A percentile compares a stretch with the other conserved stretches of the same genome.
Evolutionary conservation across 2,797 vertebrate genomes (phyloP).

Genomic region (Eidolon dupreanum): DNA sequence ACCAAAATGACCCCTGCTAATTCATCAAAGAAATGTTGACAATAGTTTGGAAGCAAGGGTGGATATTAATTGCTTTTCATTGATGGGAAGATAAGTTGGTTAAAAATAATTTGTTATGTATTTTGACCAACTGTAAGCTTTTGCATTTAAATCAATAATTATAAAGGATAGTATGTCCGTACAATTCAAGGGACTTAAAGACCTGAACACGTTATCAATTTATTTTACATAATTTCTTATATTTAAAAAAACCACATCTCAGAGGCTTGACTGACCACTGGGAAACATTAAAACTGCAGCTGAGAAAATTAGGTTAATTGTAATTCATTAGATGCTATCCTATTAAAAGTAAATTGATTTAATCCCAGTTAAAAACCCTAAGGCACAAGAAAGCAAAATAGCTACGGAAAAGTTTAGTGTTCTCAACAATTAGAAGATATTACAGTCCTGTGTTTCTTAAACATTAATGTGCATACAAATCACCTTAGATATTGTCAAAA

Average conservation of each 20-base stretch:
- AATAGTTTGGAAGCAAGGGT: background rate
- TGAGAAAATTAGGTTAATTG: conserved; percentile 55
- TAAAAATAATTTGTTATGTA: conserved; percentile 22
- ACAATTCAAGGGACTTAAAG: background rate
- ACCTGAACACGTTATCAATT: background rate
- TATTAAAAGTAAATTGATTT: conserved; percentile 68
- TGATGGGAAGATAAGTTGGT: background rate
- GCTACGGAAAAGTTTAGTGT: background rate
- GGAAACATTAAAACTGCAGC: conserved; percentile 57
- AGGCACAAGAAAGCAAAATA: conserved; percentile 43
- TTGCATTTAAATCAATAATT: conserved; percentile 41
- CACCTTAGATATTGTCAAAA: background rate
- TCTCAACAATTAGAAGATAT: background rate
- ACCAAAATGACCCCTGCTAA: conserved; percentile 20
- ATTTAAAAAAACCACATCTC: conserved; percentile 55
- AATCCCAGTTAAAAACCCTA: conserved; percentile 50
- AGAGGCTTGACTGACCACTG: conserved; percentile 30
- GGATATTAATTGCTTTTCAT: conserved; percentile 26
- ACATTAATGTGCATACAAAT: background rate
- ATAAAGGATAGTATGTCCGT: background rate
- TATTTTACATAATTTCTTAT: conserved; percentile 30
- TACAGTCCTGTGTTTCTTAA: background rate
- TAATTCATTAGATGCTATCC: conserved; percentile 52
- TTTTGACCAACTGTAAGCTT: conserved; percentile 7
- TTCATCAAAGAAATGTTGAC: conserved; percentile 6